phyloP scores from a whole-genome alignment of 53 echinoderm and acorn worm species.

The Astropecten irregularis region DNA sequence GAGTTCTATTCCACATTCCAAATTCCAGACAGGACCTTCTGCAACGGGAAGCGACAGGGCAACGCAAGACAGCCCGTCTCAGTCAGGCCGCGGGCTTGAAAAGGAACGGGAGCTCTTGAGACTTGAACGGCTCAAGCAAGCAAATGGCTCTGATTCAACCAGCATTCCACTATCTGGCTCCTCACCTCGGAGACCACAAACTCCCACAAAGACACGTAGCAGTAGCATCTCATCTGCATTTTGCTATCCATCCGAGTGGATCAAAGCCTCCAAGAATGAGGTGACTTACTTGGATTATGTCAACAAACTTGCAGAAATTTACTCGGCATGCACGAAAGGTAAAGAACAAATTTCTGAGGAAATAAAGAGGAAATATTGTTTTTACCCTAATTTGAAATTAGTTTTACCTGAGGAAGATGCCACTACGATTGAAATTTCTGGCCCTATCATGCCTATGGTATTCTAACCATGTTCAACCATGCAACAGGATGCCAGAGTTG shows the following conservation, averaged over 20 bases:
- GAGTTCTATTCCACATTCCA: background rate
- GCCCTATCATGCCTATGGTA: too few relatives aligned
- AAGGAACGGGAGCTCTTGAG: conserved; percentile 84
- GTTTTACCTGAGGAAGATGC: too few relatives aligned
- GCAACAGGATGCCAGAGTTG: too few relatives aligned
- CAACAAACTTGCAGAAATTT: conserved; percentile 72
- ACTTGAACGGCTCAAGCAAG: conserved; percentile 60
- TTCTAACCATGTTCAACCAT: too few relatives aligned
- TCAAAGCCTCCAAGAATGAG: conserved; percentile 60
- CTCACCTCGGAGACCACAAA: conserved; percentile 27
- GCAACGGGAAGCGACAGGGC: background rate
- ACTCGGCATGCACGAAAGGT: conserved; percentile 84
- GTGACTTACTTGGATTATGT: conserved; percentile 70
- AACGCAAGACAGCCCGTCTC: background rate
- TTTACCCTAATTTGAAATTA: background rate
- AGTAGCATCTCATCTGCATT: conserved; percentile 11
- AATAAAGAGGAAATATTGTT: background rate
- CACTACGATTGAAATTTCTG: too few relatives aligned
- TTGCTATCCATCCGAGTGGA: conserved; percentile 33
- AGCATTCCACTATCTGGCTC: background rate
- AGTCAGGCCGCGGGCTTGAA: conserved; percentile 55
- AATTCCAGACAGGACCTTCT: background rate
- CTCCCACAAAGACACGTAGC: conserved; percentile 63
- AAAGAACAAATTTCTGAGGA: background rate
- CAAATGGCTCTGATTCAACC: background rate